A percentile compares a stretch with the other conserved stretches of the same genome.
Conservation (phyloP, 2,888 invertebrate genomes). For the Eustalomyia histrio region DNA sequence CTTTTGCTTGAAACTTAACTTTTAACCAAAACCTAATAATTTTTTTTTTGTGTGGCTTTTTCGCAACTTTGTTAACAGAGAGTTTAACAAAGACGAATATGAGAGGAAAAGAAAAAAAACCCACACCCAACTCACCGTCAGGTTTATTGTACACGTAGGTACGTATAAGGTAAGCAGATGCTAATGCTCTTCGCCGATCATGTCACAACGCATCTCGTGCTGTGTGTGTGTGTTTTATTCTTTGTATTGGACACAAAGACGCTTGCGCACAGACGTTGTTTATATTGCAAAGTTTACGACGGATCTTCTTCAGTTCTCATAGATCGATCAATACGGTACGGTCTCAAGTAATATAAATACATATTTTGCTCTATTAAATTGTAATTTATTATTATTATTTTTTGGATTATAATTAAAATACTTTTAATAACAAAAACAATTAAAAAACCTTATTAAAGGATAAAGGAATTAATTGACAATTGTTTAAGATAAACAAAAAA, state of each 20-base stretch:
- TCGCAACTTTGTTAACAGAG: constrained; percentile 33
- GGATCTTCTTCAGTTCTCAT: constrained; percentile 80
- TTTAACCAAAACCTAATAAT: neutral
- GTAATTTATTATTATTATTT: constrained; percentile 64
- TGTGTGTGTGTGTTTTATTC: constrained; percentile 46
- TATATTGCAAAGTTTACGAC: constrained; percentile 79
- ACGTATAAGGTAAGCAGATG: constrained; percentile 39
- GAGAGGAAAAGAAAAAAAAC: neutral
- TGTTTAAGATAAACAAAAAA: constrained; percentile 15
- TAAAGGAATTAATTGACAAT: constrained; percentile 4
- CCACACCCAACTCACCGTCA: constrained; percentile 25
- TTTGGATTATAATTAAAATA: constrained; percentile 28
- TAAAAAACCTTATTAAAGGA: constrained; percentile 27
- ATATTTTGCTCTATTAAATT: constrained; percentile 61
- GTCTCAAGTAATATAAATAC: constrained; percentile 70
- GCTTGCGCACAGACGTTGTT: constrained; percentile 72
- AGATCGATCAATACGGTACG: constrained; percentile 79
- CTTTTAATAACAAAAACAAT: constrained; percentile 14
- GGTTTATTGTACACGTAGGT: neutral
- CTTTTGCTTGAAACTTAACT: neutral
- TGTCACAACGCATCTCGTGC: constrained; percentile 50
- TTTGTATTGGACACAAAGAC: constrained; percentile 47
- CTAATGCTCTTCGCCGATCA: constrained; percentile 46
- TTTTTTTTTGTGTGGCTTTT: constrained; percentile 20
- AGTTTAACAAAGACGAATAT: constrained; percentile 3